Conservation (phyloP, 92 coral and sea anemone genomes). For the Siderastrea siderea region DNA sequence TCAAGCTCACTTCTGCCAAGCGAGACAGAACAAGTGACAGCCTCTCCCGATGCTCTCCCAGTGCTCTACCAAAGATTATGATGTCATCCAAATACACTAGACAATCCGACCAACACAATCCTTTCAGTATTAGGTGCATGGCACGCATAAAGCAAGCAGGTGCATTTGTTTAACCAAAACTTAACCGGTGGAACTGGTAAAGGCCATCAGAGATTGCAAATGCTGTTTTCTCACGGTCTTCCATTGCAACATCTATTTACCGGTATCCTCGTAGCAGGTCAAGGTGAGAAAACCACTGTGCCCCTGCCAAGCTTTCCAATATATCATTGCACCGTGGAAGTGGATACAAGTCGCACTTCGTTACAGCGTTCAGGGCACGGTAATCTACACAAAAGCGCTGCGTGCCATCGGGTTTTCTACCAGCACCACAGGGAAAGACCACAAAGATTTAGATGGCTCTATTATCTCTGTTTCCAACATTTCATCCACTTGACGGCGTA, state of each 20-base stretch:
- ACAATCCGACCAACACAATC: constrained; percentile 56
- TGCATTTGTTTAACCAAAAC: constrained; percentile 58
- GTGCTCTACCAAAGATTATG: constrained; percentile 52
- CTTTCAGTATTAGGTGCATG: constrained; percentile 51
- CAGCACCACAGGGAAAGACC: constrained; percentile 64
- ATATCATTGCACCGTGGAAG: constrained; percentile 54
- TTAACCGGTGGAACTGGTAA: constrained; percentile 44
- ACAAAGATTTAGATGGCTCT: constrained; percentile 51
- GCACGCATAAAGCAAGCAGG: constrained; percentile 61
- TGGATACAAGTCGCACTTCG: constrained; percentile 43
- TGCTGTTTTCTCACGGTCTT: constrained; percentile 65
- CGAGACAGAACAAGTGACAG: constrained; percentile 40
- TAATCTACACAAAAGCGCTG: constrained; percentile 52
- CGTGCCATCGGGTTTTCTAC: constrained; percentile 50
- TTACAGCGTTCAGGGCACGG: constrained; percentile 32
- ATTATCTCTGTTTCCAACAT: constrained; percentile 57
- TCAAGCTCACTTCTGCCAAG: constrained; percentile 55
- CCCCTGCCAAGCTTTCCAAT: constrained; percentile 49
- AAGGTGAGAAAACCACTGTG: constrained; percentile 52
- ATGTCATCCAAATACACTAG: constrained; percentile 64
- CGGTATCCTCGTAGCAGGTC: constrained; percentile 51
- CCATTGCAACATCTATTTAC: constrained; percentile 42
- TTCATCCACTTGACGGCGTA: constrained; percentile 43
- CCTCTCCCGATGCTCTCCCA: constrained; percentile 53
- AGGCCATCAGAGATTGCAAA: constrained; percentile 60